phyloP scores from a whole-genome alignment of 2,888 invertebrate species.

The Coronaproctus castanopsis region DNA sequence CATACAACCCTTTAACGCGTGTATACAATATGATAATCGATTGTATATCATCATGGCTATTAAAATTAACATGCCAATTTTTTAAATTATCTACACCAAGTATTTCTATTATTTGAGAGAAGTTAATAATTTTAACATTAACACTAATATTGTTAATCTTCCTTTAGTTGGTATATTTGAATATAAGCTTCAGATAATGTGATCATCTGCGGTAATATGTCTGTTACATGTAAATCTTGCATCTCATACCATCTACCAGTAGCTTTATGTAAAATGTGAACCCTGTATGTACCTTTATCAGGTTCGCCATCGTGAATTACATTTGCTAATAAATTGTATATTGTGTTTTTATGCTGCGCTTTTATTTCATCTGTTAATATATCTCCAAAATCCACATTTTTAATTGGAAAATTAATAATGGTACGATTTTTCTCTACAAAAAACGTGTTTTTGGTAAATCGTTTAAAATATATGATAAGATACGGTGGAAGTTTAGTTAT shows the following conservation, averaged over 20 bases:
- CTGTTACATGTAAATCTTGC: conserved; percentile 92
- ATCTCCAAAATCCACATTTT: conserved; percentile 93
- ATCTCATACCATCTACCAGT: conserved; percentile 75
- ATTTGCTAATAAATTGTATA: conserved; percentile 94
- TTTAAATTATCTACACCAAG: no score
- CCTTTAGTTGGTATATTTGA: conserved; percentile 37
- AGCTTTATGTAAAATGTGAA: conserved; percentile 29
- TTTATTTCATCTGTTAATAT: conserved; percentile 70
- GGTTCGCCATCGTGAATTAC: conserved; percentile 98
- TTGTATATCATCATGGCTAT: no score
- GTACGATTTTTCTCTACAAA: conserved; percentile 99
- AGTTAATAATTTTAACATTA: no score
- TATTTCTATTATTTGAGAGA: no score
- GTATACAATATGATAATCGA: no score
- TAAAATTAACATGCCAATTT: no score
- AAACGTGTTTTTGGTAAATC: conserved; percentile 97
- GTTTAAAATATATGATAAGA: conserved; percentile 85
- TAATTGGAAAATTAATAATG: conserved; percentile 98
- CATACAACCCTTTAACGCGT: no score
- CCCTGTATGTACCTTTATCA: conserved; percentile 42
- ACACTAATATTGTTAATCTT: no score
- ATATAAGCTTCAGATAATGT: conserved; percentile 97
- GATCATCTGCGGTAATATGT: conserved; percentile 98
- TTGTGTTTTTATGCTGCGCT: conserved; percentile 55
- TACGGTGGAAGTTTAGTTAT: conserved; percentile 83